Percentiles rank a stretch among this genome's conserved stretches.
Conservation (phyloP, 2,888 invertebrate genomes). For the Tortricodes alternella region DNA sequence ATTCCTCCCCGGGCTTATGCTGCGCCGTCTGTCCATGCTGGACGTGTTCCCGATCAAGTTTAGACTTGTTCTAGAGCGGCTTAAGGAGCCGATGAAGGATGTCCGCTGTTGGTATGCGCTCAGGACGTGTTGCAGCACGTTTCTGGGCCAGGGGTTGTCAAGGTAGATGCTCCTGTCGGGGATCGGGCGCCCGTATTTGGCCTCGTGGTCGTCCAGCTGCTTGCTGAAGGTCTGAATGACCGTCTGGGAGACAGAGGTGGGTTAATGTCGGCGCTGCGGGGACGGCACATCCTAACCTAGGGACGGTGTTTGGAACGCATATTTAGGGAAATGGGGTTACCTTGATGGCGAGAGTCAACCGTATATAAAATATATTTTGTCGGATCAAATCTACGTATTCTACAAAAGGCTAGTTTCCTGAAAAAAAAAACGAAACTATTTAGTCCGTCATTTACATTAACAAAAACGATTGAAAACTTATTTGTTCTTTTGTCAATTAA, state of each 20-base stretch:
- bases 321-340: not conserved
- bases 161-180: slow-evolving; percentile 58
- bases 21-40: slow-evolving; percentile 57
- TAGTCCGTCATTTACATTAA: too few species aligned
- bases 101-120: slow-evolving; percentile 65
- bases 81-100: slow-evolving; percentile 79
- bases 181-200: slow-evolving; percentile 66
- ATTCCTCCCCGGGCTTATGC: slow-evolving; percentile 55
- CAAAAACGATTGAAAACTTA: too few species aligned
- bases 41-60: slow-evolving; percentile 65
- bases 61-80: slow-evolving; percentile 81
- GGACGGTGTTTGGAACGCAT: slow-evolving; percentile 28
- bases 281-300: slow-evolving; percentile 46
- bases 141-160: slow-evolving; percentile 72
- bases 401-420: too few species aligned
- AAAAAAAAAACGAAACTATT: too few species aligned
- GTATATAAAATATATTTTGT: too few species aligned
- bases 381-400: too few species aligned
- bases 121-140: slow-evolving; percentile 70
- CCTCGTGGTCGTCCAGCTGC: slow-evolving; percentile 74
- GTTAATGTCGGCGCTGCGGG: slow-evolving; percentile 42
- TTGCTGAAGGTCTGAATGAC: slow-evolving; percentile 58
- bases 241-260: slow-evolving; percentile 53
- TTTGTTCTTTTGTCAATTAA: too few species aligned
- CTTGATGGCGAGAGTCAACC: too few species aligned